Conservation (phyloP, 2,113 vertebrate genomes). For the Morone chrysops region DNA sequence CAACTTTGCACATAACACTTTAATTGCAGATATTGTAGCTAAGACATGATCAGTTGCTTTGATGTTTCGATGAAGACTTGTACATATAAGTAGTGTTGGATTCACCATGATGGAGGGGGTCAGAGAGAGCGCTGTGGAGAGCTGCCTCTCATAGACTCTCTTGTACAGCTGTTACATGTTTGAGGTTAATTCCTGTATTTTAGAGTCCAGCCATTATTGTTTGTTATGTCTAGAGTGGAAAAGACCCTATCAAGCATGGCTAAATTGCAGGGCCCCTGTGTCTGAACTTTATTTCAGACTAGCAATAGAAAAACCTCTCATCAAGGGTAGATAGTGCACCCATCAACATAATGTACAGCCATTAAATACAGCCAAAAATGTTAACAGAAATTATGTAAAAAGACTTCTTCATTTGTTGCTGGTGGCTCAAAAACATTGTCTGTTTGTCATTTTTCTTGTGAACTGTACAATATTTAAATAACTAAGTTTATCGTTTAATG, state of each 20-base stretch:
- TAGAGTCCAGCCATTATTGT: slow-evolving; percentile 54
- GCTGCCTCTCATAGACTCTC: slow-evolving; percentile 47
- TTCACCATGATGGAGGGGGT: slow-evolving; percentile 54
- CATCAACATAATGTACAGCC: slow-evolving; percentile 51
- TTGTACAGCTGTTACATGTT: slow-evolving; percentile 53
- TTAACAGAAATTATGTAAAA: slow-evolving; percentile 47
- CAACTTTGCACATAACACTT: slow-evolving; percentile 82
- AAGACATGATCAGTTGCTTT: slow-evolving; percentile 51
- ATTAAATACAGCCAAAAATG: slow-evolving; percentile 38
- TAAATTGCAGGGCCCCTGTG: slow-evolving; percentile 50
- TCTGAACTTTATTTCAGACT: slow-evolving; percentile 57
- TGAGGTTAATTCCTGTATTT: slow-evolving; percentile 64
- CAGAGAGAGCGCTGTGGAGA: slow-evolving; percentile 37
- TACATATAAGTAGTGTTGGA: slow-evolving; percentile 52
- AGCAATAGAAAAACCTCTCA: slow-evolving; percentile 57
- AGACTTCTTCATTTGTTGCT: slow-evolving; percentile 38
- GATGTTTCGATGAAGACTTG: slow-evolving; percentile 60
- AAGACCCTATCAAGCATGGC: slow-evolving; percentile 38
- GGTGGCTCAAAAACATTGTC: slow-evolving; percentile 45
- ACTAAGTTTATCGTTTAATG: slow-evolving; percentile 55
- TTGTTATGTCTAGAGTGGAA: slow-evolving; percentile 60
- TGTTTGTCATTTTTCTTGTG: slow-evolving; percentile 64
- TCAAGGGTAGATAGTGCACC: slow-evolving; percentile 32
- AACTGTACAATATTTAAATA: slow-evolving; percentile 84
- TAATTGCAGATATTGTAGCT: slow-evolving; percentile 78